These are phyloP conservation scores for Callimorpha dominula DNA, from an alignment of 2,888 invertebrate species.

Conservation along the genomic window DNA sequence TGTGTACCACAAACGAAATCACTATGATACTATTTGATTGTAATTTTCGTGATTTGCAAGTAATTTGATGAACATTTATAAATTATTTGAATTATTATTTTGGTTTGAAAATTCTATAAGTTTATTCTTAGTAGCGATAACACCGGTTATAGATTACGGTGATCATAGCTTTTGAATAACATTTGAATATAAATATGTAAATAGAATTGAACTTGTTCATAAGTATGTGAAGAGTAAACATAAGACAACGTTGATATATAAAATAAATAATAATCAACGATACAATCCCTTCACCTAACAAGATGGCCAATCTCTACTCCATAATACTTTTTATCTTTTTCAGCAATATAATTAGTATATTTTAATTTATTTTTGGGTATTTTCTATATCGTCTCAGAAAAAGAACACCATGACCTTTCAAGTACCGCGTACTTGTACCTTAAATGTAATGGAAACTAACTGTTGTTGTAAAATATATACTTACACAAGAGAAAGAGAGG, in stretches of 20 bases:
- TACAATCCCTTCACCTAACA: neutral
- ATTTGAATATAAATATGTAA: neutral
- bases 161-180: neutral
- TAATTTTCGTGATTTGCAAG: no score
- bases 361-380: neutral
- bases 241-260: neutral
- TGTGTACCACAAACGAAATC: neutral
- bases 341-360: neutral
- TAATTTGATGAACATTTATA: no score
- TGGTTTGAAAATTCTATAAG: no score
- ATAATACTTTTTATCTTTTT: neutral
- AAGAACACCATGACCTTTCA: conserved; percentile 44
- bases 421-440: conserved; percentile 2
- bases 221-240: no score
- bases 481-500: conserved; percentile 21
- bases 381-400: conserved; percentile 6
- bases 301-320: no score
- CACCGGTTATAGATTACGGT: no score
- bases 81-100: no score
- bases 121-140: no score
- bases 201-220: no score
- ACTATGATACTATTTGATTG: no score
- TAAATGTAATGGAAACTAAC: neutral
- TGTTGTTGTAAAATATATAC: conserved; percentile 42
- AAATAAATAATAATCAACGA: neutral